These are phyloP conservation scores for Mixornis gularis DNA, from an alignment of 2,113 vertebrate species.

Conservation along the genomic window DNA sequence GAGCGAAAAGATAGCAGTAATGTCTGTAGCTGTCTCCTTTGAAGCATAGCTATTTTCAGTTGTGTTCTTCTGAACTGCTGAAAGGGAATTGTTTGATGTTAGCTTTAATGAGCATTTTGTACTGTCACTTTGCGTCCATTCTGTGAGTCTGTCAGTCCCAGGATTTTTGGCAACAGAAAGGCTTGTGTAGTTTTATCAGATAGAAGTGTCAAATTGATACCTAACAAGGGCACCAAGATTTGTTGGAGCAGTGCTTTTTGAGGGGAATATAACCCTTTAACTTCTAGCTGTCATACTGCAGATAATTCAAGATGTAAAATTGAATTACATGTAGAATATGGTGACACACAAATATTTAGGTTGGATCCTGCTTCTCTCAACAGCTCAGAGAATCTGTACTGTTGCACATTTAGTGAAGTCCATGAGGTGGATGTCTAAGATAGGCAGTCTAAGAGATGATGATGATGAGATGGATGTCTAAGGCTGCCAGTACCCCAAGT, in stretches of 20 bases:
- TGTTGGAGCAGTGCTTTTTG: not conserved
- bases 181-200: not conserved
- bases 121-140: not conserved
- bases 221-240: not conserved
- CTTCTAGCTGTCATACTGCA: not conserved
- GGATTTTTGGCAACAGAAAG: not conserved
- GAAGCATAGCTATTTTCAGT: not conserved
- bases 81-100: not conserved
- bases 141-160: not conserved
- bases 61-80: not conserved
- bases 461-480: not conserved
- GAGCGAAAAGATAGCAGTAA: not conserved
- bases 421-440: not conserved
- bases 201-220: not conserved
- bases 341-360: not conserved
- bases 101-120: conserved; percentile 18
- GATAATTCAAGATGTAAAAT: not conserved
- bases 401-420: not conserved
- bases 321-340: not conserved
- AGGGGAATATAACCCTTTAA: not conserved
- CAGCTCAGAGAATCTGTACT: not conserved
- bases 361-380: not conserved
- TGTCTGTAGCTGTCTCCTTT: not conserved
- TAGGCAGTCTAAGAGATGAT: no score
- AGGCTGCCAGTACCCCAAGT: not conserved